Conservation (phyloP, 2,888 invertebrate genomes). For the Alentia gelatinosa region DNA sequence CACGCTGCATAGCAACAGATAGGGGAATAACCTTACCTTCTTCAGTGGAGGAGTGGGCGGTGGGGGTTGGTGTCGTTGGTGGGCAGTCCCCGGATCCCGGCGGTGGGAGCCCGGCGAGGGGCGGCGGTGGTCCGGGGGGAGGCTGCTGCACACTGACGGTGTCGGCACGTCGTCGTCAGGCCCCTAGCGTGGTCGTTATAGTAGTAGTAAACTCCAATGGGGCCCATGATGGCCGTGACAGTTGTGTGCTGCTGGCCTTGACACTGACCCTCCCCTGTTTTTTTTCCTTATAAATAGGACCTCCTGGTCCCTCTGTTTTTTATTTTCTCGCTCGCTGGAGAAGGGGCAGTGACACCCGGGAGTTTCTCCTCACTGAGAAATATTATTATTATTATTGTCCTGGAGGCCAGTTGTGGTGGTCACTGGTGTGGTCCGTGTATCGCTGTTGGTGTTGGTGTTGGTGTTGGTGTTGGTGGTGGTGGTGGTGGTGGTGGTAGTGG, state of each 20-base stretch:
- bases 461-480: neutral
- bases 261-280: neutral
- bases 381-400: no score
- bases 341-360: neutral
- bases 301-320: neutral
- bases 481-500: neutral
- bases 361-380: no score
- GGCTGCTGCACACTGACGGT: neutral
- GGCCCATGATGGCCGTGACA: neutral
- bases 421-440: no score
- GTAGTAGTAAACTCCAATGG: slow-evolving; percentile 8
- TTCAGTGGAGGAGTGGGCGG: neutral
- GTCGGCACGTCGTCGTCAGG: neutral
- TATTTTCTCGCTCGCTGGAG: neutral
- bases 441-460: neutral
- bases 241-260: neutral
- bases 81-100: neutral
- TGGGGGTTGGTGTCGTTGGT: neutral
- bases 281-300: no score
- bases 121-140: neutral
- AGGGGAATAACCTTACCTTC: slow-evolving; percentile 2
- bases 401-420: neutral
- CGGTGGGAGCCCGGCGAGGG: neutral
- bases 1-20: neutral
- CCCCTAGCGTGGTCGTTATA: neutral